phyloP scores from a whole-genome alignment of 1,140 invertebrate genomes.

The Alviniconcha marisindica region DNA sequence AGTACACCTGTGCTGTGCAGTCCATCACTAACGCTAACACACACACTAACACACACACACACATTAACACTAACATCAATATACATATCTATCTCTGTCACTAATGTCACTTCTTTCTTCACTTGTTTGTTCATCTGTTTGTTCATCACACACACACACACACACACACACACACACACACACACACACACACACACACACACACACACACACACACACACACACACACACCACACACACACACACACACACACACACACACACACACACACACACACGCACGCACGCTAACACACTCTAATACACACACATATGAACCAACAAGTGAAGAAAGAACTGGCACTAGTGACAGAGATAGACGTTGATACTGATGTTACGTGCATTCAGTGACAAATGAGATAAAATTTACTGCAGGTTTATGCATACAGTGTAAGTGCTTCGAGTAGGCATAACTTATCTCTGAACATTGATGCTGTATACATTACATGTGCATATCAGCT shows the following conservation, averaged over 20 bases:
- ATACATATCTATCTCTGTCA: not conserved
- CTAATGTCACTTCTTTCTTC: not conserved
- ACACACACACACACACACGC: not conserved
- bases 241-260: not conserved
- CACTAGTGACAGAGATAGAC: too few relatives aligned
- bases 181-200: not conserved
- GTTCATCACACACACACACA: not conserved
- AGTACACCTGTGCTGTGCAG: not conserved
- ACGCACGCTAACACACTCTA: not conserved
- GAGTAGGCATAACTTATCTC: too few relatives aligned
- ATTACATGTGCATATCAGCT: too few relatives aligned
- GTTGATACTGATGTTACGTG: too few relatives aligned
- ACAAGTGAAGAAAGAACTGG: too few relatives aligned
- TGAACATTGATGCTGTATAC: too few relatives aligned
- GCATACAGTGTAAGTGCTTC: too few relatives aligned
- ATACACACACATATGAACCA: not conserved
- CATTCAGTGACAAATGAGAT: too few relatives aligned
- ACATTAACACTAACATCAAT: too few relatives aligned
- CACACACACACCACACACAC: conserved; percentile 12
- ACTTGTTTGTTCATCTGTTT: not conserved
- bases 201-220: not conserved
- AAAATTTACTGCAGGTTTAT: too few relatives aligned
- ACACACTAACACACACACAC: too few relatives aligned
- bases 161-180: conserved; percentile 2
- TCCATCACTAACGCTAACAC: too few relatives aligned